Evolutionary conservation across 2,888 invertebrate species (phyloP), one percentile per base, ranked within the genome.

Genomic region (Crocallis elinguaria): DNA sequence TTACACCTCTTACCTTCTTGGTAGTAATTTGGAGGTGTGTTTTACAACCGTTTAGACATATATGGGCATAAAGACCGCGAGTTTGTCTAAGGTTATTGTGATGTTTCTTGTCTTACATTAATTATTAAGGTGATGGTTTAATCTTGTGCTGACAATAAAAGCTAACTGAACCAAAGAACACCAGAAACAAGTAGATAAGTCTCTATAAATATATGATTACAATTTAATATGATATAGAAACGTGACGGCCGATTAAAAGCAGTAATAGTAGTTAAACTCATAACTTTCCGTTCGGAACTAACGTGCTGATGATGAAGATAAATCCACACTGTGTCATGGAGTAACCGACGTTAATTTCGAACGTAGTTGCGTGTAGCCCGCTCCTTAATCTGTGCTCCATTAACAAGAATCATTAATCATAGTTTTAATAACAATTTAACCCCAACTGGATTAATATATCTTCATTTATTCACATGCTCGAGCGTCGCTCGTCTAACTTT

Each of bases 371-470:
- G 80, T 86, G 84, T 76, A 79, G 83, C 75, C 82, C 79, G 78
- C 80, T 85, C 85, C 88, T 86, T 89, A 89, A 88, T 88, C 88
- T 88, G 79, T 72, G 78, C 82, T 82, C 84, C 87, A 90, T 89
- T 88, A 89, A 85, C 82, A 77, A 64, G 64, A 67, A 78, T 75
- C 86, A 91, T 91, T 90, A 88, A 91, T 91, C 91, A 90, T 88
- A 89, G 88, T 90, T 88, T 90, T 90, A 90, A 90, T 89, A 90
- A 90, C 84, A 87, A 88, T 88, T 90, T 90, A 91, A 89, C 89
- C 88, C 90, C 86, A 83, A 85, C 84, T 84, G 77, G 86, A 88
- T 89, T 88, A 88, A 91, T 90, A 91, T 88, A 90, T 91, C 89
- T 90, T 89, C 88, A 88, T 89, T 84, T 85, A 83, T 84, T 82